Evolutionary conservation across 2,888 invertebrate genomes (phyloP), one percentile per base, ranked within the genome.

Genomic region (Euplexia lucipara): DNA sequence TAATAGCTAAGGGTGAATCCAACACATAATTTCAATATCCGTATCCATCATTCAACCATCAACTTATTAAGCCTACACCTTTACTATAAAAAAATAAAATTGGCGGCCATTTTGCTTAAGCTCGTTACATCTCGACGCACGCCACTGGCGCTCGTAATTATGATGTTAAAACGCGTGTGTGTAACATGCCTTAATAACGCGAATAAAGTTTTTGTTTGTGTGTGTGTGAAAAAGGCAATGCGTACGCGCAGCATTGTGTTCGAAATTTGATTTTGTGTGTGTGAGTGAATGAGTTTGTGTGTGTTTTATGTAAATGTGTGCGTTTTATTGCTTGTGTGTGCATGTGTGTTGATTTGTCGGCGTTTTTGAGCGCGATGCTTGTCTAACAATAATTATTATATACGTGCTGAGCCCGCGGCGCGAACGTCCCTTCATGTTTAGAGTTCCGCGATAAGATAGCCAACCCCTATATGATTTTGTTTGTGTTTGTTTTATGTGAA

Each of bases 41-140:
- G 74, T 82, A 82, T 83, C 81, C 83, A 88, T 90, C 88, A 88
- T 85, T 86, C 85, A 79, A 78, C 68, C 75, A 69, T 79, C 79
- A 88, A 86, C 86, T 86, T 88, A 92, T 91, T 88, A 90, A 90
- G 86, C 88, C 85, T 87, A 89, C 90, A 89, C 88, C 88, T 87
- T 78, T 83, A 79, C 86, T 87, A 90, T 88, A 91, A 75, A 82
- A 69, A 74, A 85, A 92, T 89, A 85, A 91, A 92, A 92, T 91
- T 90, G 90, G 89, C 90, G 86, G 93, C 95, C 95, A 95, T 95
- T 95, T 95, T 95, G 93, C 94, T 92, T 90, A 91, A 89, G 92
- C 94, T 92, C 91, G 94, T 95, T 93, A 94, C 94, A 93, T 90
- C 90, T 90, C 92, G 92, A 91, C 94, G 93, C 94, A 92, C 93